A percentile compares a stretch with the other conserved stretches of the same genome.
Evolutionary conservation across 2,113 vertebrate genomes (phyloP).

Genomic region (Charadrius vociferus): DNA sequence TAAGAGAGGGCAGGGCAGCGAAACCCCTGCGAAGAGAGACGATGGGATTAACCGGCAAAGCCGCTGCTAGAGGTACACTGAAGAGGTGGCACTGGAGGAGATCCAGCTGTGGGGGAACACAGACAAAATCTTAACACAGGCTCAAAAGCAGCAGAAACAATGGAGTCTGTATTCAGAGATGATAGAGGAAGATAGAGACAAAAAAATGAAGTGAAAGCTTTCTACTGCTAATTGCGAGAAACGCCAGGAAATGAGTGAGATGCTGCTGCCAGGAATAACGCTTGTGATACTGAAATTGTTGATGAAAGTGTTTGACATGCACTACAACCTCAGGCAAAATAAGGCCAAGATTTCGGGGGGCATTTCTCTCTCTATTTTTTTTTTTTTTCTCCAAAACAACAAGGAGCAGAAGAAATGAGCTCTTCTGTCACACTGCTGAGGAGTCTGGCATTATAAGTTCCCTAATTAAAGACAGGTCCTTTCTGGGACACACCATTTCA

Average conservation of each 20-base stretch:
- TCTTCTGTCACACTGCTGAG: not conserved
- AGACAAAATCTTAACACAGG: not conserved
- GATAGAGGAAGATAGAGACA: constrained; percentile 13
- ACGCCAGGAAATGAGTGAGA: constrained; percentile 40
- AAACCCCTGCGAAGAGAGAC: not conserved
- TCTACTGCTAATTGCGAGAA: constrained; percentile 39
- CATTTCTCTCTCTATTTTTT: not conserved
- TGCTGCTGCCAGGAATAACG: constrained; percentile 35
- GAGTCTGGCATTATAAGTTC: not conserved
- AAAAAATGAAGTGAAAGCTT: constrained; percentile 37
- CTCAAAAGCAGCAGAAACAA: not conserved
- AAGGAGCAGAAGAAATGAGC: not conserved
- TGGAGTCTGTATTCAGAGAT: constrained; percentile 19
- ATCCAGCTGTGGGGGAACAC: not conserved
- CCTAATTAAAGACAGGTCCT: constrained; percentile 43
- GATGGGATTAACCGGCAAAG: not conserved
- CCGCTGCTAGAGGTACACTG: not conserved
- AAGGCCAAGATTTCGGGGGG: not conserved
- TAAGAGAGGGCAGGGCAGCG: not conserved
- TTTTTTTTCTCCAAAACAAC: not conserved
- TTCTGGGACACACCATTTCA: not conserved
- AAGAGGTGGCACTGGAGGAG: not conserved
- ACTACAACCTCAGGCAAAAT: not conserved
- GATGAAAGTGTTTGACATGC: not conserved
- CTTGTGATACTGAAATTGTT: not conserved